Evolutionary conservation across 2,113 vertebrate species (phyloP).

Genomic region (Eira barbara): DNA sequence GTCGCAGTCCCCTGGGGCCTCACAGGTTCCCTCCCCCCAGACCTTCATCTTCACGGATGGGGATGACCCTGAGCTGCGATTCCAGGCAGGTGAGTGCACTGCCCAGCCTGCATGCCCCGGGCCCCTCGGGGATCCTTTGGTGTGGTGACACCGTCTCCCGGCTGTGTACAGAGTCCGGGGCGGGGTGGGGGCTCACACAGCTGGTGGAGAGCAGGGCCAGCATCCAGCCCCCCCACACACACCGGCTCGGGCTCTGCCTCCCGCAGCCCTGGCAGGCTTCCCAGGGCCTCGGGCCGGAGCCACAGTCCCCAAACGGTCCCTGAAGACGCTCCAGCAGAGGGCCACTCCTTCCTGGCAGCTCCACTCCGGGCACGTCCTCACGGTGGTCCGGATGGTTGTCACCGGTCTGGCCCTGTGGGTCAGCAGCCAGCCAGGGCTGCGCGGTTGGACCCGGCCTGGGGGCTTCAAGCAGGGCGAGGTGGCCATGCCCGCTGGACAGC

Average conservation of each 20-base stretch:
- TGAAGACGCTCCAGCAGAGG: background rate
- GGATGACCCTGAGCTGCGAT: conserved; percentile 90
- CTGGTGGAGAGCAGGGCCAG: background rate
- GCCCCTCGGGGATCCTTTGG: accelerated
- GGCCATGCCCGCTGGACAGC: accelerated
- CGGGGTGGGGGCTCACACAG: background rate
- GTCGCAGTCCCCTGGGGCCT: background rate
- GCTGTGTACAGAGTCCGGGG: accelerated
- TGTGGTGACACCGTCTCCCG: accelerated
- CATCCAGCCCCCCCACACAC: background rate
- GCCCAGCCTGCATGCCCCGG: accelerated
- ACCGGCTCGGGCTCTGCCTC: background rate
- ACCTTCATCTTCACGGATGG: conserved; percentile 97
- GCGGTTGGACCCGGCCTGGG: accelerated
- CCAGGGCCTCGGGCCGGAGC: background rate
- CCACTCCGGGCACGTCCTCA: too few relatives aligned
- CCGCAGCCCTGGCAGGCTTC: background rate
- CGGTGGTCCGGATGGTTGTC: accelerated
- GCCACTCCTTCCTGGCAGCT: too few relatives aligned
- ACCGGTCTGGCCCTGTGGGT: accelerated
- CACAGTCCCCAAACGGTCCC: background rate
- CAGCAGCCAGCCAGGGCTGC: background rate
- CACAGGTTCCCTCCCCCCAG: conserved; percentile 79
- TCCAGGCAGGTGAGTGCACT: conserved; percentile 84
- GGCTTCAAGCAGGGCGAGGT: background rate